Base-by-base conservation (phyloP, 2,113 vertebrate genomes). In the Rhinoderma darwinii region DNA sequence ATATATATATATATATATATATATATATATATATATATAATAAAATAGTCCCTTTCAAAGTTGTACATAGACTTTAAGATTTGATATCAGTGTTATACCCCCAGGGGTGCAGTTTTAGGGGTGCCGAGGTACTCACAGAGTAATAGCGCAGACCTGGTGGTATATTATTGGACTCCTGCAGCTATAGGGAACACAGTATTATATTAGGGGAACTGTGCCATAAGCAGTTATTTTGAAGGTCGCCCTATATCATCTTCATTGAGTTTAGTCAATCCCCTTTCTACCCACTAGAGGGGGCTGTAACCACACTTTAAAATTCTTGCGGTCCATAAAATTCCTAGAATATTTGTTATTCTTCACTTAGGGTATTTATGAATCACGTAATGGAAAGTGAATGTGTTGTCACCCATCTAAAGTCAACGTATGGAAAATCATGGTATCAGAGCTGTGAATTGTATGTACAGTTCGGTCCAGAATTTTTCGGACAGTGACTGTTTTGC, bases 281-380 rank as follows among this genome's bases (percentile, higher is more conserved):
- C 32, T 80, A 22, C 2, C 35, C 77, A 59, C 20, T 80, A 80
- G 77, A 80, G 51, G 77, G 51, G 25, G 51, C 32, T 41, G 22
- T 35, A 59, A 25, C 72, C 3, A 43, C 72, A 44, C 39, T 37
- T 17, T 17, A 41, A 2, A 72, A 20, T 72, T 20, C 35, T 44
- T 44, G 0, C 11, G 27, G 14, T 17, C 63, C 27, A 15, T 32
- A 70, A 32, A n/a, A n/a, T n/a, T n/a, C n/a, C n/a, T n/a, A n/a
- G 66, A 68, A 68, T 68, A 2, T 20, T 37, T 18, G 66, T 35
- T 2, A 35, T 20, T 9, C 63, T 30, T 5, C 14, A 32, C n/a
- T n/a, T n/a, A n/a, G n/a, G 27, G 18, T 32, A 68, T 68, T 25
- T 70, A 1, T 70, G 32, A 35, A 37, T 37, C 30, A 70, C 32